Percentiles rank a stretch among this genome's conserved stretches.
phyloP scores from a whole-genome alignment of 2,888 invertebrate species.

The Tachystola acroxantha region DNA sequence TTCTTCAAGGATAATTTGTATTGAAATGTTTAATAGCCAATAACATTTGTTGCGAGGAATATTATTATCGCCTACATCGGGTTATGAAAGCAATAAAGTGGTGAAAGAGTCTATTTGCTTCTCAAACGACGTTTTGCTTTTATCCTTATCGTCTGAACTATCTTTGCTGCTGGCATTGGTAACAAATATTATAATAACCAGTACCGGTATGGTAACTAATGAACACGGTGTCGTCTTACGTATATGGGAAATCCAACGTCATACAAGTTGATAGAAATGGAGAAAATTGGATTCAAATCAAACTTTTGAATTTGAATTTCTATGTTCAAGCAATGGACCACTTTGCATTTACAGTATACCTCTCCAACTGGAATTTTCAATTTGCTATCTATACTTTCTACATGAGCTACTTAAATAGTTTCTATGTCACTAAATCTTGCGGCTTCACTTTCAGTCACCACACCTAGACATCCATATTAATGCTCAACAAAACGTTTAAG shows the following conservation, averaged over 20 bases:
- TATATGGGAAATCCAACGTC: no score
- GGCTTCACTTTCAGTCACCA: slow-evolving; percentile 15
- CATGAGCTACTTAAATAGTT: no score
- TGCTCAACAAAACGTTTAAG: slow-evolving; percentile 45
- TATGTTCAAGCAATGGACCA: no score
- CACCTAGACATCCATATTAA: slow-evolving; percentile 39
- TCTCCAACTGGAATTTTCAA: no score
- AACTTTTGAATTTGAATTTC: no score
- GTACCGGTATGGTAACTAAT: neutral
- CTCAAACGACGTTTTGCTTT: slow-evolving; percentile 61
- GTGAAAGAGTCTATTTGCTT: slow-evolving; percentile 44
- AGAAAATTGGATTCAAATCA: no score
- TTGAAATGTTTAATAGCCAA: slow-evolving; percentile 52
- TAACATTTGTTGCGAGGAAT: slow-evolving; percentile 20
- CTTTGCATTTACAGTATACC: no score
- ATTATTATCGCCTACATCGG: slow-evolving; percentile 13
- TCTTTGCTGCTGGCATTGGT: slow-evolving; percentile 13
- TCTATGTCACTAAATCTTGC: slow-evolving; percentile 18
- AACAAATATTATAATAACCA: slow-evolving; percentile 13
- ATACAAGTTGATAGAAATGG: no score
- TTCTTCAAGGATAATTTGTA: slow-evolving; percentile 44
- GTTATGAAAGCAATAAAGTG: slow-evolving; percentile 47
- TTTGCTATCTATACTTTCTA: no score
- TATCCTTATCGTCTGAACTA: slow-evolving; percentile 46
- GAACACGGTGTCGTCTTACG: neutral